A percentile compares a stretch with the other conserved stretches of the same genome.
phyloP scores from a whole-genome alignment of 2,797 vertebrate genomes.

The Acomys russatus region DNA sequence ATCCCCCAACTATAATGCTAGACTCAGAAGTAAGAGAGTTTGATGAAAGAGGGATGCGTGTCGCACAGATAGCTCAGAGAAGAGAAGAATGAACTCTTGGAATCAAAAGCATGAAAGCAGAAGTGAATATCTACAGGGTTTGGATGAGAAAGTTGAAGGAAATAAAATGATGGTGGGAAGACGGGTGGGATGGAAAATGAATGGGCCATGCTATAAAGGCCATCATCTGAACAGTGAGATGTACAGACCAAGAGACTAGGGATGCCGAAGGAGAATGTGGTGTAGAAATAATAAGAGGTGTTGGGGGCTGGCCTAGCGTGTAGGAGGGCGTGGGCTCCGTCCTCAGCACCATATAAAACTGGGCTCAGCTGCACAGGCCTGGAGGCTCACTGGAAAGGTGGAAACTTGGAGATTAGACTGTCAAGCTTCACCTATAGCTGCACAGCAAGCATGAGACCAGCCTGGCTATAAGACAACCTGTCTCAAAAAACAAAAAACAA shows the following conservation, averaged over 20 bases:
- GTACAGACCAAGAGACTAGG: not conserved
- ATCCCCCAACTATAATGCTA: not conserved
- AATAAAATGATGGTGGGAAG: not conserved
- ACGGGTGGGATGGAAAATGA: not conserved
- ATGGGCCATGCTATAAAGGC: not conserved
- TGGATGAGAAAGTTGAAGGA: not conserved
- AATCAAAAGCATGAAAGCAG: not conserved
- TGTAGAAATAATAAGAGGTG: conserved; percentile 11
- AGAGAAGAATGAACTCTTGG: not conserved
- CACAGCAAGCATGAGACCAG: not conserved
- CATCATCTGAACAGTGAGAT: not conserved
- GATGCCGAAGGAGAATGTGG: not conserved
- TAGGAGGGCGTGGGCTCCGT: not conserved
- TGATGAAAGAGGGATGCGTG: not conserved
- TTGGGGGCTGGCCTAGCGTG: fast-evolving
- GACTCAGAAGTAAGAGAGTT: not conserved
- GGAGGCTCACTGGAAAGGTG: not conserved
- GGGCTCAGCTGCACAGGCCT: not conserved
- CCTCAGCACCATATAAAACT: no score
- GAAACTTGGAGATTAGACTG: not conserved
- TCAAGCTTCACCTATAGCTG: not conserved
- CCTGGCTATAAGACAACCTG: not conserved
- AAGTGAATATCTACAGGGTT: not conserved
- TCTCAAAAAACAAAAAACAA: not conserved
- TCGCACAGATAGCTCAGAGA: not conserved